These are phyloP conservation scores for Aurelia aurita DNA, from an alignment of 30 jellyfish, hydroid and myxozoan species.

Conservation along the genomic window DNA sequence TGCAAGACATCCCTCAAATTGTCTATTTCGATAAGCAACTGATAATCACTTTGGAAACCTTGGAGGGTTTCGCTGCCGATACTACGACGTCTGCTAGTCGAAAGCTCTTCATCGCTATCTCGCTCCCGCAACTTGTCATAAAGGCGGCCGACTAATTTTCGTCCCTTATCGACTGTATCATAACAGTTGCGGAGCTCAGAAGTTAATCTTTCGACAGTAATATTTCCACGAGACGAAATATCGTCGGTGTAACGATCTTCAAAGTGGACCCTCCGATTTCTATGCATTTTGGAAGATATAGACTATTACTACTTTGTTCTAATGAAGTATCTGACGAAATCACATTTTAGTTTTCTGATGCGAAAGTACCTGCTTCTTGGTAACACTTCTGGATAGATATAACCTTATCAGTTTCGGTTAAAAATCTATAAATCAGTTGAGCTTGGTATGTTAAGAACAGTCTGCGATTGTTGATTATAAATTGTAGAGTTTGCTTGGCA, in stretches of 20 bases:
- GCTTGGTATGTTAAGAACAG: too few relatives aligned
- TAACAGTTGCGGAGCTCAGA: slow-evolving; percentile 65
- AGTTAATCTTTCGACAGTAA: slow-evolving; percentile 62
- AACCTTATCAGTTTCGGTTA: too few relatives aligned
- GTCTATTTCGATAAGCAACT: slow-evolving; percentile 42
- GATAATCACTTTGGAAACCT: slow-evolving; percentile 33
- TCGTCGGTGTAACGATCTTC: neutral
- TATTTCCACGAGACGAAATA: neutral
- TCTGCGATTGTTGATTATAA: too few relatives aligned
- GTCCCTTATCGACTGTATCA: slow-evolving; percentile 71
- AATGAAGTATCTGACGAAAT: too few relatives aligned
- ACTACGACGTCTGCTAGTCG: neutral
- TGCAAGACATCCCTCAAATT: slow-evolving; percentile 33
- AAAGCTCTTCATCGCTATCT: neutral
- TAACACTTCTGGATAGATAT: too few relatives aligned
- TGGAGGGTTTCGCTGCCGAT: neutral
- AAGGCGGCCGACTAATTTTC: slow-evolving; percentile 48
- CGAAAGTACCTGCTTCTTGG: too few relatives aligned
- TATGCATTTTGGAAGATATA: neutral
- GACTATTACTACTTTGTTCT: too few relatives aligned
- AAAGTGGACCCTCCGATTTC: slow-evolving; percentile 24
- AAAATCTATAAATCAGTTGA: too few relatives aligned
- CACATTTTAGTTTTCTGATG: too few relatives aligned
- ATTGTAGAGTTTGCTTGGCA: too few relatives aligned
- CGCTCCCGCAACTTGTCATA: slow-evolving; percentile 52